Base-by-base conservation (phyloP, 2,888 invertebrate genomes). In the Coecobrya sp. region DNA sequence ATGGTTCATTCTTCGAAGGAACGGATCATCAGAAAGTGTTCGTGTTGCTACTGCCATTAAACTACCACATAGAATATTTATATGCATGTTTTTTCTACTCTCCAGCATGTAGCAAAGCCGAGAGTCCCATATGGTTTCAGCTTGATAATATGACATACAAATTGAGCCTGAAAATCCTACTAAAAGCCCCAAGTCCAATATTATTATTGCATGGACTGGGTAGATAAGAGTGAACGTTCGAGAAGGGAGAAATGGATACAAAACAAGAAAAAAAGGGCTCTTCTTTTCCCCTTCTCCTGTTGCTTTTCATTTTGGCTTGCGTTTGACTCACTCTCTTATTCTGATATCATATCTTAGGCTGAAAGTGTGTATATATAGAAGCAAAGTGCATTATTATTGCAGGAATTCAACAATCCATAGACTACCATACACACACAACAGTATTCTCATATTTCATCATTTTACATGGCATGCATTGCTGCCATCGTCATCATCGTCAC, bases 61-160 rank as follows among this genome's bases (percentile, higher is more conserved):
- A 76, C 49, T 76, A 76, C 76, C 76, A 16, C 76, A 70, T 68
- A 55, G 55, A 86, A 73, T 86, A 55, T 86, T 86, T 86, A 86
- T 52, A 70, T 86, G 19, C 70, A 86, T 76, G 11, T 76, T 73
- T 42, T 45, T 70, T 59, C n/a, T 19, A 13, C 8, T n/a, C n/a
- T n/a, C n/a, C n/a, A n/a, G n/a, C n/a, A n/a, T n/a, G n/a, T n/a
- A n/a, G n/a, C n/a, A 76, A 22, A 45, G 13, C 5, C 49, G 22
- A 22, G 27, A 52, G 82, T 84, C 90, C 90, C 90, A 90, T 85
- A 90, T 90, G 90, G 90, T 90, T 84, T 85, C 85, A 22, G 76
- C 85, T 59, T 82, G 90, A 90, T 76, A 76, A 76, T 90, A 90
- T 85, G 82, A 85, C 90, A 90, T 90, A 90, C 90, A 90, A 90